phyloP scores from a whole-genome alignment of 2,888 invertebrate species.

The Hedya salicella region DNA sequence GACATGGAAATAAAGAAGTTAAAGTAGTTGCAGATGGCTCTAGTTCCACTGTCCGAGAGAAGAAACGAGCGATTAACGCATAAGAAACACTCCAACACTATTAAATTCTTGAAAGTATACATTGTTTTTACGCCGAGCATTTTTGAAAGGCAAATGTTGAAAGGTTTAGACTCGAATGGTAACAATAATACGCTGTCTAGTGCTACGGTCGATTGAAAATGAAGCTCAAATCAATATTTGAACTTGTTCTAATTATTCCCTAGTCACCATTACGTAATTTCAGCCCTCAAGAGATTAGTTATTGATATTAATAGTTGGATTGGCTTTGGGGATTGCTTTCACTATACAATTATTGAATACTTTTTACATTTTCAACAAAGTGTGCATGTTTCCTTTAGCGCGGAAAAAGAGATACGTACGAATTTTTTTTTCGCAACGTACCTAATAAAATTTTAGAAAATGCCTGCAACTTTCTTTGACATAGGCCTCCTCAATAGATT shows the following conservation, averaged over 20 bases:
- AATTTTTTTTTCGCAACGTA: no score
- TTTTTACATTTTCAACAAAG: no score
- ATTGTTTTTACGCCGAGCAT: conserved; percentile 47
- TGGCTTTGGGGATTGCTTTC: conserved; percentile 8
- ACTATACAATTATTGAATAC: background rate
- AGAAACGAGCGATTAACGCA: conserved; percentile 65
- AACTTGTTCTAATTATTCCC: conserved; percentile 21
- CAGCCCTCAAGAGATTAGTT: conserved; percentile 11
- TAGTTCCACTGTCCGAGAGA: conserved; percentile 48
- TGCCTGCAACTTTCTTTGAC: no score
- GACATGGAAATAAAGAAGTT: conserved; percentile 37
- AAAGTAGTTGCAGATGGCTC: conserved; percentile 54
- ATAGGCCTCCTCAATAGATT: no score
- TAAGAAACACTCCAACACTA: conserved; percentile 59
- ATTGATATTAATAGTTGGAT: conserved; percentile 29
- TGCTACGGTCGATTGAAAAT: conserved; percentile 6
- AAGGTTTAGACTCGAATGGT: no score
- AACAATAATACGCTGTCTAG: no score
- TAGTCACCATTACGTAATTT: conserved; percentile 17
- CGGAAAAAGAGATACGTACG: no score
- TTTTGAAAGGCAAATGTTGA: background rate
- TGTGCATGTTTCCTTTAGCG: no score
- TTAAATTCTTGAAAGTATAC: conserved; percentile 50
- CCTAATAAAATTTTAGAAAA: no score
- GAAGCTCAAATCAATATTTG: conserved; percentile 23